Base-by-base conservation (phyloP, 2,113 vertebrate species). In the Cettia cetti region DNA sequence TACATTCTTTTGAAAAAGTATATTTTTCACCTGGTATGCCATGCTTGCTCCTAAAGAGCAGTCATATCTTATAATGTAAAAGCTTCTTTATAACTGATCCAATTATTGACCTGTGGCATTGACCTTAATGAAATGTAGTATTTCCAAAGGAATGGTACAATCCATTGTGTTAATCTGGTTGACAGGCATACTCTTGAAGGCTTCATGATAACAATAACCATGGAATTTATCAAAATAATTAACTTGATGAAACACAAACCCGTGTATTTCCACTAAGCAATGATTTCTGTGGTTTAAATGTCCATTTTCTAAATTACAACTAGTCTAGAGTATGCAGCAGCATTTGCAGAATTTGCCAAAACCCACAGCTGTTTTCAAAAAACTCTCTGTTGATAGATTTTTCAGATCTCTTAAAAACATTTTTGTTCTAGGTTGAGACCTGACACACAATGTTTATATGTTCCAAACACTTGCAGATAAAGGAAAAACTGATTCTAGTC, bases 81-180 rank as follows among this genome's bases (percentile, higher is more conserved):
- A 89, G 69, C 88, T 93, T 92, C 83, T 91, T 97, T 95, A 84
- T 89, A 94, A 84, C 86, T 91, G 92, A 90, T 96, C 80, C 72
- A 78, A 90, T 96, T 95, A 96, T 83, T 96, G 94, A 95, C 88
- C 93, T 97, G 86, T 95, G 70, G 85, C 93, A 89, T 77, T 97
- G 97, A 97, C 95, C 92, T 97, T 93, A 97, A 96, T 84, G 89
- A 90, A 94, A 90, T 79, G 64, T 84, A 96, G 82, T 92, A 95
- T 91, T 97, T 96, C 86, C 83, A 77, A 91, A 95, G 78, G 82
- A 92, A 80, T 80, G 71, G 56, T 92, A 91, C 91, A 94, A 91
- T 96, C 89, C 68, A 77, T 90, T 94, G 93, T 74, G 91, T 93
- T 96, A 95, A 95, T 95, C 86, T 93, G 84, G 69, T 65, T 95